Conservation (phyloP, 1,140 invertebrate species). For the Papilio polytes region DNA sequence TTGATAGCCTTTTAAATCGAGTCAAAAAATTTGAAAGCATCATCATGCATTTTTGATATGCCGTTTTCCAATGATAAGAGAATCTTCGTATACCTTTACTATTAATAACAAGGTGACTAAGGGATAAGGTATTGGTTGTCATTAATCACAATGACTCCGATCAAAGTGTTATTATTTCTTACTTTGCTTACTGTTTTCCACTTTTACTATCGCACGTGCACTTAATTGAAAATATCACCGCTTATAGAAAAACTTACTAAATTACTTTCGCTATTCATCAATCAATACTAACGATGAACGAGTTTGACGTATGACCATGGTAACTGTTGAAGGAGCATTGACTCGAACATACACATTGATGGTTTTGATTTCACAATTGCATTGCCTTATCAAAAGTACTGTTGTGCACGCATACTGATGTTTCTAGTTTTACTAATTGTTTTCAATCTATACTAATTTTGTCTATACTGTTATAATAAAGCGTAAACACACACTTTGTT, state of each 20-base stretch:
- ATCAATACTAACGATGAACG: constrained; percentile 24
- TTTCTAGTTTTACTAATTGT: background rate
- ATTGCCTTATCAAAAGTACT: background rate
- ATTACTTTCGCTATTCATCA: constrained; percentile 35
- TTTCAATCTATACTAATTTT: too few species aligned
- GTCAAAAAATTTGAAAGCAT: too few species aligned
- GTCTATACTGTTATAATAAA: too few species aligned
- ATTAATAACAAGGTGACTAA: background rate
- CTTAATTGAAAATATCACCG: constrained; percentile 30
- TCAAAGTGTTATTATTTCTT: constrained; percentile 8
- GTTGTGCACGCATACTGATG: background rate
- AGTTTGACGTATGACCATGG: constrained; percentile 12
- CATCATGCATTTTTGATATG: too few species aligned
- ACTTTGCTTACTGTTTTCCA: constrained; percentile 7
- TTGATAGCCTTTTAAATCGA: too few species aligned
- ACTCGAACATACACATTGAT: background rate
- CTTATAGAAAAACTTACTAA: constrained; percentile 30
- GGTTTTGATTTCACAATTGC: constrained; percentile 22
- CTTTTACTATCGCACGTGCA: constrained; percentile 16
- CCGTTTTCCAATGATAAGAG: background rate
- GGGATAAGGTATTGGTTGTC: background rate
- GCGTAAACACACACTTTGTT: too few species aligned
- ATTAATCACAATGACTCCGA: background rate
- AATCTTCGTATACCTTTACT: background rate
- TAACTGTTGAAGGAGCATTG: background rate